These are phyloP conservation scores for Tangara arthus DNA, from an alignment of 2,797 vertebrate genomes.

Conservation along the genomic window DNA sequence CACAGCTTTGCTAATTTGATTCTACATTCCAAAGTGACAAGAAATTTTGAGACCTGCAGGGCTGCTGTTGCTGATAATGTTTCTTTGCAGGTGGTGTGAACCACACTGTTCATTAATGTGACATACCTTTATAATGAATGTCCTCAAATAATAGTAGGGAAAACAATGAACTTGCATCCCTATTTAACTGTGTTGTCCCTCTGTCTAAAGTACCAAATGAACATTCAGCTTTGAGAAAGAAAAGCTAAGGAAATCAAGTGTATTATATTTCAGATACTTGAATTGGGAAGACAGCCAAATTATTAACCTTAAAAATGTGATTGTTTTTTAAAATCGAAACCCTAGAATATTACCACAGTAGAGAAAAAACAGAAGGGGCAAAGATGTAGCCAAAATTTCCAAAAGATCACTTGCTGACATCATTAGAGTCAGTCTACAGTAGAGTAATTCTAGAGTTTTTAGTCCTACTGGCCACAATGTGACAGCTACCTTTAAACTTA, in stretches of 20 bases:
- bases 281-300: background rate
- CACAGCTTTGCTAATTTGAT: slow-evolving; percentile 70
- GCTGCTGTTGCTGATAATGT: slow-evolving; percentile 59
- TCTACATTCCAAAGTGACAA: slow-evolving; percentile 50
- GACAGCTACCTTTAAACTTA: background rate
- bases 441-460: background rate
- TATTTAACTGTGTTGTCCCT: background rate
- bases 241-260: background rate
- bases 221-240: background rate
- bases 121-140: slow-evolving; percentile 29
- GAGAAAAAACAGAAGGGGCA: background rate
- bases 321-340: background rate
- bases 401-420: background rate
- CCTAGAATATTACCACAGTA: background rate
- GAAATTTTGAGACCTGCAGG: slow-evolving; percentile 53
- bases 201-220: background rate
- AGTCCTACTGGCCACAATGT: background rate
- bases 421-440: background rate
- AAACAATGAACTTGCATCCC: background rate
- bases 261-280: background rate
- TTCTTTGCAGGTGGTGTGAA: slow-evolving; percentile 3
- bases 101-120: slow-evolving; percentile 27
- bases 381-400: background rate
- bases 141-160: background rate
- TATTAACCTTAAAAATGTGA: background rate